These are phyloP conservation scores for Microplitis deprimator DNA, from an alignment of 2,888 invertebrate species.

Conservation along the genomic window DNA sequence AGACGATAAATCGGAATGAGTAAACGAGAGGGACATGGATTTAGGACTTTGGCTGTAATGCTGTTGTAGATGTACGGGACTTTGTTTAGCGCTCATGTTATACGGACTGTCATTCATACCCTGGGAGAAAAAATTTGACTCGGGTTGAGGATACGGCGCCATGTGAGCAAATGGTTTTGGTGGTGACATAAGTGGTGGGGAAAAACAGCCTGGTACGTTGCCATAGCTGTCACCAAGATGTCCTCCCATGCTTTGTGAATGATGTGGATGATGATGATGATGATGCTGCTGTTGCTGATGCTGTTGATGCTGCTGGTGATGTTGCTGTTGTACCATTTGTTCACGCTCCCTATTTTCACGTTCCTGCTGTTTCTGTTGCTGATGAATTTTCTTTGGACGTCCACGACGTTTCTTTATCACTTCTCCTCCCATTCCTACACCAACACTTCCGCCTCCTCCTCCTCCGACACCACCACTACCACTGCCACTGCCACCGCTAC, in stretches of 20 bases:
- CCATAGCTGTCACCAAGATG: constrained; percentile 65
- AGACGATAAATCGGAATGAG: constrained; percentile 82
- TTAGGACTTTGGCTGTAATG: constrained; percentile 71
- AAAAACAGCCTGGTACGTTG: constrained; percentile 65
- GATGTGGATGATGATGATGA: constrained; percentile 55
- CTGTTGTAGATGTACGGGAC: constrained; percentile 70
- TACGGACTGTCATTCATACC: constrained; percentile 66
- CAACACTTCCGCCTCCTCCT: background rate
- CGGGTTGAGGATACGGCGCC: constrained; percentile 67
- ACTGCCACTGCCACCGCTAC: constrained; percentile 46
- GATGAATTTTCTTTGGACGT: constrained; percentile 87
- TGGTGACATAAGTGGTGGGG: constrained; percentile 67
- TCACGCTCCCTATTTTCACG: constrained; percentile 64
- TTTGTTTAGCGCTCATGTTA: constrained; percentile 67
- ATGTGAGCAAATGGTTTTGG: constrained; percentile 68
- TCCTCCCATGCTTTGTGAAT: constrained; percentile 56
- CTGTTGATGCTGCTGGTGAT: constrained; percentile 57
- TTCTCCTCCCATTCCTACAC: constrained; percentile 66
- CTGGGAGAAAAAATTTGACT: constrained; percentile 65
- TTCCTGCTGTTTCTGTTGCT: constrained; percentile 68
- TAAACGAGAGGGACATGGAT: constrained; percentile 73
- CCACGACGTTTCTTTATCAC: constrained; percentile 91
- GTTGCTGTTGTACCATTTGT: constrained; percentile 56
- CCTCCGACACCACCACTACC: background rate
- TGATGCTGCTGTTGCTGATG: constrained; percentile 47